Evolutionary conservation across 2,888 invertebrate species (phyloP).

Genomic region (Metellina segmentata): DNA sequence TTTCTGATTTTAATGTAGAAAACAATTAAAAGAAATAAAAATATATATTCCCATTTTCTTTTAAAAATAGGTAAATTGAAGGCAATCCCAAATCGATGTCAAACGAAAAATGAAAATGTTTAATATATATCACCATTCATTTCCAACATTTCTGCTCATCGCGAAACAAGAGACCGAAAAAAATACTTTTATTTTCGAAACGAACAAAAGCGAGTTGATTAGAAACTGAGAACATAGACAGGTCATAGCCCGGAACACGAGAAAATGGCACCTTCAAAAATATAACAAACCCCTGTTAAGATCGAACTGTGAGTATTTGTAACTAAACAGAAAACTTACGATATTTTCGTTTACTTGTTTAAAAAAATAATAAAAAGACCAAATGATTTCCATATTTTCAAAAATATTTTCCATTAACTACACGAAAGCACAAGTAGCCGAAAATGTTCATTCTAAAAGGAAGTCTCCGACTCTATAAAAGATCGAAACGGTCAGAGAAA

Average conservation of each 20-base stretch:
- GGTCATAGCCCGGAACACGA: neutral
- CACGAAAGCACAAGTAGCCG: slow-evolving; percentile 25
- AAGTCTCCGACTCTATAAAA: slow-evolving; percentile 14
- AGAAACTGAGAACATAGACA: no score
- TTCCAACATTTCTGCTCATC: no score
- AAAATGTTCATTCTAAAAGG: neutral
- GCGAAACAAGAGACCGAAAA: no score
- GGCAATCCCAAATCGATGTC: no score
- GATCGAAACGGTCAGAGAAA: slow-evolving; percentile 1
- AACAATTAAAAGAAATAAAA: no score
- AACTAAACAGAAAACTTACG: neutral
- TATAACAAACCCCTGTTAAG: neutral
- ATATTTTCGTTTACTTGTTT: neutral
- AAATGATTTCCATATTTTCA: slow-evolving; percentile 46
- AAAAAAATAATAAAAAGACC: slow-evolving; percentile 5
- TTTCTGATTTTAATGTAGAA: no score
- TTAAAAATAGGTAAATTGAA: no score
- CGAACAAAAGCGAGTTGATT: no score
- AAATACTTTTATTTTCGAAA: no score
- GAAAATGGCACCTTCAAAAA: neutral
- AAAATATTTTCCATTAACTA: slow-evolving; percentile 1
- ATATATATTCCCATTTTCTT: no score
- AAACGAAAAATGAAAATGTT: no score
- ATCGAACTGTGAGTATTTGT: neutral
- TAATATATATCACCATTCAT: no score